Evolutionary conservation across 2,113 vertebrate genomes (phyloP).

Genomic region (Cryptoleucopteryx plumbea): DNA sequence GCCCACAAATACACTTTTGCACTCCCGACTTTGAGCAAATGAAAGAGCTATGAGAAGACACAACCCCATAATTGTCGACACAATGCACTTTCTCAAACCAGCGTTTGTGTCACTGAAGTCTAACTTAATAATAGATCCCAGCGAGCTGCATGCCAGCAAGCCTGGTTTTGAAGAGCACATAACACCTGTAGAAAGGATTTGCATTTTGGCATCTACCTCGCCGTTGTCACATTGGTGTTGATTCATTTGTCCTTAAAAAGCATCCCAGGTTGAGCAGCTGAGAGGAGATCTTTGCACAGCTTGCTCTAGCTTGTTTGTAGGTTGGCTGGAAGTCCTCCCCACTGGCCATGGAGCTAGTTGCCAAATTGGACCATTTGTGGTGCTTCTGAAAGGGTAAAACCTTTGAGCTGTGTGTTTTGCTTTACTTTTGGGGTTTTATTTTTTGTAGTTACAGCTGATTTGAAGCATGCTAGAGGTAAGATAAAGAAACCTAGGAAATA

Average conservation of each 20-base stretch:
- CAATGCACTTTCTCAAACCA: accelerated
- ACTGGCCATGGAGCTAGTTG: neutral
- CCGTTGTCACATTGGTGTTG: neutral
- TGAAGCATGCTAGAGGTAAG: neutral
- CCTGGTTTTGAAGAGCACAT: accelerated
- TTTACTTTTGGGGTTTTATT: neutral
- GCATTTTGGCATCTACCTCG: neutral
- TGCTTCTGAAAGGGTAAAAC: neutral
- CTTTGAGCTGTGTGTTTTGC: neutral
- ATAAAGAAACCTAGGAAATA: neutral
- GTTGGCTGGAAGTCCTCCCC: neutral
- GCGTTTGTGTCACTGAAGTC: neutral
- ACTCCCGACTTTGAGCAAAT: neutral
- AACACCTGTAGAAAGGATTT: neutral
- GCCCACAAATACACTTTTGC: neutral
- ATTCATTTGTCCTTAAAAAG: neutral
- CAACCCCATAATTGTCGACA: accelerated
- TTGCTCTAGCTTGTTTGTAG: accelerated
- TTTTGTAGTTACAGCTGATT: neutral
- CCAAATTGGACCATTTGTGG: neutral
- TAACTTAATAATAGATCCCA: accelerated
- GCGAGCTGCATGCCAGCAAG: neutral
- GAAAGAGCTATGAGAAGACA: neutral
- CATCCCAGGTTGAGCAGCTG: accelerated
- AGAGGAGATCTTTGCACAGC: neutral